Base-by-base conservation (phyloP, 2,888 invertebrate genomes). In the Lithophane leautieri region DNA sequence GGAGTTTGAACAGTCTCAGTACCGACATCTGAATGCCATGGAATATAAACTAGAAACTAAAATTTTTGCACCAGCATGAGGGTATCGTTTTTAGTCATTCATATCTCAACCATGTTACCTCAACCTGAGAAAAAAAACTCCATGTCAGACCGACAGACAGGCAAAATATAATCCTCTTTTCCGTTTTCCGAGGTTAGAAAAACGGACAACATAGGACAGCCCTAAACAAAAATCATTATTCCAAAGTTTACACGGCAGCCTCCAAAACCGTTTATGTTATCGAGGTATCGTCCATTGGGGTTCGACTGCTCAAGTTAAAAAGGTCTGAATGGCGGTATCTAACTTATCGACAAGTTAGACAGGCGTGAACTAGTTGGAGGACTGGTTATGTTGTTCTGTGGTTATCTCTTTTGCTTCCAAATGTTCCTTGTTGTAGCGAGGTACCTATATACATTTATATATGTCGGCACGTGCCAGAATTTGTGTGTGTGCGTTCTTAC, bases 331-430 rank as follows among this genome's bases (percentile, higher is more conserved):
- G 19, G 62, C 60, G 58, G 61, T 52, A 68, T 68, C 70, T 73
- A 85, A 85, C 75, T 87, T 85, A 80, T 82, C 69, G 75, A 84
- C 73, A 83, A 84, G 79, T 83, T 78, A 4, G 84, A 87, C 79
- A 87, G 67, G 66, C 67, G 75, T 44, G 81, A 81, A 77, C 79
- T 74, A 78, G 78, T 83, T 78, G 62, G 67, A 63, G 65, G 34
- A 58, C 65, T 54, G 69, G 63, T 67, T 63, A 60, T 70, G 67
- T 69, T 70, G 28, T 44, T 71, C 67, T 82, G 44, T n/a, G 56
- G 66, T 69, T 83, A 71, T 54, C 68, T 73, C 56, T 83, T 71
- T 81, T 83, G 70, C 70, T 76, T 63, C 42, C 47, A 34, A 71
- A 71, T 52, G 60, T 63, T 72, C 42, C 44, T 63, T 63, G 40